Evolutionary conservation across 2,113 vertebrate genomes (phyloP), one percentile per base, ranked within the genome.

Genomic region (Corythornis cristatus): DNA sequence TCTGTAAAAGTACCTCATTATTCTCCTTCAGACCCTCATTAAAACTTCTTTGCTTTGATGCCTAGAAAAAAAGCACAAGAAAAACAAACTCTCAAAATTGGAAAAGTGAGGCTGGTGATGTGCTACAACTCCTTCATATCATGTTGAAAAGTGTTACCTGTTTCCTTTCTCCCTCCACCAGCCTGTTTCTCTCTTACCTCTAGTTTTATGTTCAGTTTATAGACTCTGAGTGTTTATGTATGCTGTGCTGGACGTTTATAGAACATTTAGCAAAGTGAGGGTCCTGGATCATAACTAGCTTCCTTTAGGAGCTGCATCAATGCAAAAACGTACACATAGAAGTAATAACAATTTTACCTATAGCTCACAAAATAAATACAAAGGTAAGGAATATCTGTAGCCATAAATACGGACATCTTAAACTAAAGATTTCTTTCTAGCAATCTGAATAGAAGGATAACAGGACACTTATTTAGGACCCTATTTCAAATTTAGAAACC

Each of bases 1-100:
- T 96, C 91, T 94, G 89, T 89, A 94, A 71, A 93, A 96, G 82
- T 83, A 94, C 85, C 90, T 96, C 96, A 93, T 96, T 96, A 96
- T 96, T 96, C 86, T 95, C 73, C 93, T 96, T 96, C 96, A 96
- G 88, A 93, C 92, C 60, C 90, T 96, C 86, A 95, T 96, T 96
- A 96, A 94, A 96, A 91, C 86, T 96, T 76, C 90, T 92, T 94
- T 95, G n/a, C 93, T 95, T 94, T 96, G 83, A 91, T 94, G 72
- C 51, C 73, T 83, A 16, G 2, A 15, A 60, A 96, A 95, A 93
- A 91, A 83, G 75, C 5, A 0, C 37, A 66, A 77, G 79, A n/a
- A 89, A 96, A 95, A 89, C 92, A 96, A 85, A 28, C 50, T 81
- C 83, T 71, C 57, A 58, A 93, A 94, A 89, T 0, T 51, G 78